A percentile compares a stretch with the other conserved stretches of the same genome.
Conservation (phyloP, 1,140 invertebrate species). For the Bombus waltoni region DNA sequence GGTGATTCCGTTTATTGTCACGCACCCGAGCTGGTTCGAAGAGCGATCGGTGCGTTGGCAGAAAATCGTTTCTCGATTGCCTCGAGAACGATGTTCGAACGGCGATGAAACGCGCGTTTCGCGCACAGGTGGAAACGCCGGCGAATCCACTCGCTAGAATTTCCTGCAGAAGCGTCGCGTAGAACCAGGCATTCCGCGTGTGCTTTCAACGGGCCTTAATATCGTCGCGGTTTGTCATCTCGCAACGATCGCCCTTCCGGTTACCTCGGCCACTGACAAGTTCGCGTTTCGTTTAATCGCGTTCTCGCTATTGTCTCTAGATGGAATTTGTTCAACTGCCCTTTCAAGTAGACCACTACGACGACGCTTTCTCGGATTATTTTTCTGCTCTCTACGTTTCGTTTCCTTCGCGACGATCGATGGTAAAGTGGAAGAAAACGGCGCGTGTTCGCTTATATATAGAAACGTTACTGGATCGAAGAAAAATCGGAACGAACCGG, state of each 20-base stretch:
- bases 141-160: background rate
- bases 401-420: background rate
- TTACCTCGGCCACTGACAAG: background rate
- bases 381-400: background rate
- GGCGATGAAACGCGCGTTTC: background rate
- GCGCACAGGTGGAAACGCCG: background rate
- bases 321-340: constrained; percentile 63
- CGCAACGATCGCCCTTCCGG: background rate
- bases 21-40: background rate
- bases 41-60: background rate
- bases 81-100: background rate
- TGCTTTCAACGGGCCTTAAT: background rate
- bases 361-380: background rate
- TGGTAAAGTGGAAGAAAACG: background rate
- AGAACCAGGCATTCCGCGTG: background rate
- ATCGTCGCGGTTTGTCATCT: background rate
- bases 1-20: background rate
- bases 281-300: constrained; percentile 44
- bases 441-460: constrained; percentile 8
- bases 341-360: constrained; percentile 59
- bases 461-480: constrained; percentile 19
- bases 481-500: constrained; percentile 1
- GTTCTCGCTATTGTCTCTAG: constrained; percentile 73
- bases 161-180: background rate
- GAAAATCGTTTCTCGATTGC: background rate